Evolutionary conservation across 2,797 vertebrate species (phyloP).

Genomic region (Poliocrania exsul): DNA sequence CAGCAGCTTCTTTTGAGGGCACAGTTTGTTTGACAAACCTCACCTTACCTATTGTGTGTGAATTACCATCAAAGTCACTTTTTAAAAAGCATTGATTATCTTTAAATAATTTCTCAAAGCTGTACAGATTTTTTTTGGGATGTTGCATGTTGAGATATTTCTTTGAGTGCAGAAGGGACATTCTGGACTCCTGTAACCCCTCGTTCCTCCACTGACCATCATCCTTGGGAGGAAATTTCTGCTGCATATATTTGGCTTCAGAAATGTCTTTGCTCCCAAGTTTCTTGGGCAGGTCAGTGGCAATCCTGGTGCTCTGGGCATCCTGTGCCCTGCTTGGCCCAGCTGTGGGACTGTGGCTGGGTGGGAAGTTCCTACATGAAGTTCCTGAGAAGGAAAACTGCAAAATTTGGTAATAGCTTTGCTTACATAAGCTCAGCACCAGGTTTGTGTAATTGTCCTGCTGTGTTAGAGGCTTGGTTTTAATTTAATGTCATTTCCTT

Average conservation of each 20-base stretch:
- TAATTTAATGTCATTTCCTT: not conserved
- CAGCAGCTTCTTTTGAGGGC: not conserved
- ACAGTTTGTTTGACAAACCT: not conserved
- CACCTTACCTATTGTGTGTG: not conserved
- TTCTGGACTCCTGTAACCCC: not conserved
- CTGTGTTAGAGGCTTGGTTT: not conserved
- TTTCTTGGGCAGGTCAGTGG: not conserved
- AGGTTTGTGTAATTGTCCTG: not conserved
- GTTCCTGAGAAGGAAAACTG: not conserved
- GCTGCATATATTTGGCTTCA: not conserved
- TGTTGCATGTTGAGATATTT: not conserved
- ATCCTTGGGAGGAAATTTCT: not conserved
- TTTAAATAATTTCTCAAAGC: not conserved
- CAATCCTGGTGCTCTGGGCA: not conserved
- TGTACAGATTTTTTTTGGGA: not conserved
- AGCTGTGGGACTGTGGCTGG: accelerated
- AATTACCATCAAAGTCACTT: not conserved
- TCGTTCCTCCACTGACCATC: accelerated
- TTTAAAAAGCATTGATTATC: not conserved
- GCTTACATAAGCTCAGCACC: not conserved
- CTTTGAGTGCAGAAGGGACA: not conserved
- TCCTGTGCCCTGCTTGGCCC: accelerated
- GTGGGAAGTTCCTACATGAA: not conserved
- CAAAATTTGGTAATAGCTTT: not conserved
- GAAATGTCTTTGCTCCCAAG: not conserved